Conservation (phyloP, 2,797 vertebrate genomes). For the Menidia menidia region DNA sequence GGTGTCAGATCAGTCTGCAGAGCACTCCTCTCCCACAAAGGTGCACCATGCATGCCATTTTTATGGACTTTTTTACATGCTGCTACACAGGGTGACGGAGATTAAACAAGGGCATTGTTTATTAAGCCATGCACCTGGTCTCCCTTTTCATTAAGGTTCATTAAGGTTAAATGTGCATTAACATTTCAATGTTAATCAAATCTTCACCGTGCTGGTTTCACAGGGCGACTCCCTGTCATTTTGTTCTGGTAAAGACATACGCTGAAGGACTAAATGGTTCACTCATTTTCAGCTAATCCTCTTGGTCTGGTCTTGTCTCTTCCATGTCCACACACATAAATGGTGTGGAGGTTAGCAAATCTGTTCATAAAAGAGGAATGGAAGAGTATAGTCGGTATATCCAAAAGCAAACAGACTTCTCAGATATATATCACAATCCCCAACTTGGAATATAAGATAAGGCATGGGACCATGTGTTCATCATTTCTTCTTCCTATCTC, state of each 20-base stretch:
- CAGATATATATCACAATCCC: not conserved
- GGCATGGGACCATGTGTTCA: slow-evolving; percentile 2
- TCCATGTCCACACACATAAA: too few relatives aligned
- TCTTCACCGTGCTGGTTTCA: slow-evolving; percentile 7
- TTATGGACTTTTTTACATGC: slow-evolving; percentile 6
- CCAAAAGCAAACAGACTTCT: not conserved
- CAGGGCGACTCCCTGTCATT: not conserved
- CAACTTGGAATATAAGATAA: slow-evolving; percentile 31
- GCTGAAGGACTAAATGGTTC: too few relatives aligned
- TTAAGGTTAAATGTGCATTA: slow-evolving; percentile 40
- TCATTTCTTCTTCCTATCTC: slow-evolving; percentile 32
- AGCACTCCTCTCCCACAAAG: slow-evolving; percentile 20
- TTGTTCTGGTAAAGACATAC: not conserved
- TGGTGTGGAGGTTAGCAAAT: too few relatives aligned
- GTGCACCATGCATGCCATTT: slow-evolving; percentile 2
- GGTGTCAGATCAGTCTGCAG: slow-evolving; percentile 49
- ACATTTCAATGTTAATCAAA: slow-evolving; percentile 32
- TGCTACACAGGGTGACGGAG: slow-evolving; percentile 7
- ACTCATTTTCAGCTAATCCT: too few relatives aligned
- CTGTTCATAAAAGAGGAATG: too few relatives aligned
- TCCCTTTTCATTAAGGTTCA: slow-evolving; percentile 55
- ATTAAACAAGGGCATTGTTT: slow-evolving; percentile 43
- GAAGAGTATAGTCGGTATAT: too few relatives aligned
- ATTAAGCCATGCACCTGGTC: slow-evolving; percentile 59
- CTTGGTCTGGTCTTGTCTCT: too few relatives aligned